Evolutionary conservation across 2,888 invertebrate species (phyloP).

Genomic region (Thymelicus sylvestris): DNA sequence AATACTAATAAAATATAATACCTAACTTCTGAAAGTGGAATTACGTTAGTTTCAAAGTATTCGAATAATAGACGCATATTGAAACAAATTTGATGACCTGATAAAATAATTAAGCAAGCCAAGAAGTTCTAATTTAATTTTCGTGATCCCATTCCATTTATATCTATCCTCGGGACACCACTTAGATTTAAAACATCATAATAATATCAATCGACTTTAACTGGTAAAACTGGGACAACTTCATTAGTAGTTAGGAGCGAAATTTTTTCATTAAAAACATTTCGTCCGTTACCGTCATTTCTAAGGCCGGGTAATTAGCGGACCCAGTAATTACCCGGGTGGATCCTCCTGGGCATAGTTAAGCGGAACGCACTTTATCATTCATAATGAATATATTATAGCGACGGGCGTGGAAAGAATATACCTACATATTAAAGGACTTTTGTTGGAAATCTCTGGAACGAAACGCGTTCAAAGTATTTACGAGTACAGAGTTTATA

Average conservation of each 20-base stretch:
- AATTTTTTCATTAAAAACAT: constrained; percentile 36
- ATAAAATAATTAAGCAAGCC: too few relatives aligned
- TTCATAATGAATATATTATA: constrained; percentile 35
- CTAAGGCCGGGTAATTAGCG: constrained; percentile 35
- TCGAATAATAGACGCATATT: neutral
- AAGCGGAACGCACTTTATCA: constrained; percentile 32
- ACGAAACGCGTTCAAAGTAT: too few relatives aligned
- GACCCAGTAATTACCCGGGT: constrained; percentile 25
- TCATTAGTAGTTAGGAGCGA: constrained; percentile 37
- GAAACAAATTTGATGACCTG: neutral
- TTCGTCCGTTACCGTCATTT: constrained; percentile 31
- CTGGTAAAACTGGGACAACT: constrained; percentile 27
- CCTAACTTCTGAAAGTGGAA: too few relatives aligned
- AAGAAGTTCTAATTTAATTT: constrained; percentile 15
- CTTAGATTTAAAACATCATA: constrained; percentile 36
- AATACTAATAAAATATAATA: too few relatives aligned
- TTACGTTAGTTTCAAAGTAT: neutral
- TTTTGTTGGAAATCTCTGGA: too few relatives aligned
- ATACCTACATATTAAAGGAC: neutral
- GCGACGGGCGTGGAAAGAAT: constrained; percentile 23
- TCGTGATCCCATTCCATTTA: neutral
- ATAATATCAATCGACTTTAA: constrained; percentile 37
- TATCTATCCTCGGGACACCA: constrained; percentile 3
- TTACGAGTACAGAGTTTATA: too few relatives aligned
- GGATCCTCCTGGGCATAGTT: constrained; percentile 32